Base-by-base conservation (phyloP, 2,888 invertebrate species). In the Pecten maximus region DNA sequence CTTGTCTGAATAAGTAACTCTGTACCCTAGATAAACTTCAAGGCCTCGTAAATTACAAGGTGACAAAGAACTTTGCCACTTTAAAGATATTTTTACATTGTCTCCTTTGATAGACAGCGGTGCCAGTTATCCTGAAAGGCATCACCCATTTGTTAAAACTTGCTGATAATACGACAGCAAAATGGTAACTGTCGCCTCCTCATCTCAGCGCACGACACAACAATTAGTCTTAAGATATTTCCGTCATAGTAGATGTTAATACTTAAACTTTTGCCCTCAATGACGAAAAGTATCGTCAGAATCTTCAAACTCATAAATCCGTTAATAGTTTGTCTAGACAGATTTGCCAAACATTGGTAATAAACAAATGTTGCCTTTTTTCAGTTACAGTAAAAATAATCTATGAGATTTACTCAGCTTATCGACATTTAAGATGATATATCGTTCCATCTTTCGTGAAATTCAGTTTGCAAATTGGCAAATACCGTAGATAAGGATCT, bases 61-160 rank as follows among this genome's bases (percentile, higher is more conserved):
- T 74, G 74, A 35, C 74, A 74, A 35, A 74, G 74, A 74, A 35
- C 35, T 35, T 8, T 16, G 74, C 35, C 15, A 0, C 74, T 35
- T 60, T 74, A 8, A 35, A 19, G 50, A 12, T 28, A 2, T 28
- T 74, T 74, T 74, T 12, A 4, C 35, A 35, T 74, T 74, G 74
- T 74, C 74, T 28, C 8, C 15, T 74, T 35, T 74, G 74, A 74
- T 10, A 35, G 74, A 74, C 74, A 35, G 74, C 28, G 74, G 74
- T 74, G 74, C 74, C 74, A 74, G 8, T 74, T 74, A 74, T 74
- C 74, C 74, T 28, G 74, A 74, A 74, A 35, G 74, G 74, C 35
- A 74, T 74, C 74, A 28, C 1, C 12, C 74, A 74, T 28, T 35
- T 35, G 35, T 35, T 15, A 28, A n/a, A 2, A 6, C 35, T 4